A percentile compares a stretch with the other conserved stretches of the same genome.
Conservation (phyloP, 30 jellyfish, hydroid and myxozoan genomes). For the Pelagia noctiluca region DNA sequence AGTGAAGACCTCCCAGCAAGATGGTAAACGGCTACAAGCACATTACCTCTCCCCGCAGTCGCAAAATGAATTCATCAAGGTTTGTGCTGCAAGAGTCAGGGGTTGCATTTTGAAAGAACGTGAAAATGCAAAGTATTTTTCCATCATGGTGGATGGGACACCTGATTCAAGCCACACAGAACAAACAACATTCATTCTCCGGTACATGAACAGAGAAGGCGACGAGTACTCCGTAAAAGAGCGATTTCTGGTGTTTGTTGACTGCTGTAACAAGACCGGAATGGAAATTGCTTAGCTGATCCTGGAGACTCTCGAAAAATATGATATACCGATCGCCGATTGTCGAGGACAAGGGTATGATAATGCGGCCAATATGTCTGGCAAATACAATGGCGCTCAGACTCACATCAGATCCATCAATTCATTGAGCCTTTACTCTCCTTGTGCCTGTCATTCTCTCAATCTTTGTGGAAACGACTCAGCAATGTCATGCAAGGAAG, state of each 20-base stretch:
- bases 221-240: slow-evolving; percentile 32
- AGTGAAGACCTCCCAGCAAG: slow-evolving; percentile 31
- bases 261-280: slow-evolving; percentile 66
- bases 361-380: slow-evolving; percentile 75
- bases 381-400: slow-evolving; percentile 74
- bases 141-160: slow-evolving; percentile 39
- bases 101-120: slow-evolving; percentile 32
- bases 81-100: slow-evolving; percentile 10
- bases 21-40: slow-evolving; percentile 10
- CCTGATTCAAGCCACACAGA: slow-evolving; percentile 60
- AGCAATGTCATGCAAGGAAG: slow-evolving; percentile 71
- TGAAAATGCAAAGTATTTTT: slow-evolving; percentile 51
- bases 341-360: slow-evolving; percentile 80
- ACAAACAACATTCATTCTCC: slow-evolving; percentile 38
- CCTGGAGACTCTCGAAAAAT: slow-evolving; percentile 51
- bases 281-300: slow-evolving; percentile 53
- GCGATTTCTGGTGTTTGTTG: slow-evolving; percentile 52
- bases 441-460: slow-evolving; percentile 75
- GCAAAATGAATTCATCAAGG: slow-evolving; percentile 25
- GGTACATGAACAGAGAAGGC: not conserved
- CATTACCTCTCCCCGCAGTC: slow-evolving; percentile 32
- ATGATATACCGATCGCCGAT: slow-evolving; percentile 55
- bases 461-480: slow-evolving; percentile 66
- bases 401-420: slow-evolving; percentile 59
- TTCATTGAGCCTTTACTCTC: slow-evolving; percentile 62